Base-by-base conservation (phyloP, 2,797 vertebrate species). In the Ceyx erithaca region DNA sequence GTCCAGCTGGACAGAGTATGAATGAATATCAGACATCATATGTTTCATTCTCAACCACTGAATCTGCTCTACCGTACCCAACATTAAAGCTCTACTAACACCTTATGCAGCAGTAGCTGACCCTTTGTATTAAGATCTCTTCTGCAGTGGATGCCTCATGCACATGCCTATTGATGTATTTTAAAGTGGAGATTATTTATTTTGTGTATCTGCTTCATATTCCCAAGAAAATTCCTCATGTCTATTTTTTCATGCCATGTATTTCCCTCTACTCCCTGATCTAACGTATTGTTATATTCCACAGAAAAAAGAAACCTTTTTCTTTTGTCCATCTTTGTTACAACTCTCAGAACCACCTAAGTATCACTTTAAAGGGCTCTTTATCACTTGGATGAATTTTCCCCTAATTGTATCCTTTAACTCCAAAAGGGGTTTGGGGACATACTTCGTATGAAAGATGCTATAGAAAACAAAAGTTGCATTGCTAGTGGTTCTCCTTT, bases 91-190 rank as follows among this genome's bases (percentile, higher is more conserved):
- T 58, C n/a, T 71, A 35, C 30, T 78, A 26, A 78, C 4, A 79
- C 95, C 88, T 76, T 55, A 54, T 80, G 81, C 88, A 87, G 22
- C 37, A 75, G 72, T 8, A 66, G 62, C 85, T 82, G 92, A 88
- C 88, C 90, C 92, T 94, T 89, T 91, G 90, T 67, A 69, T 89
- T 71, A 93, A 87, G 78, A 70, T 69, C 64, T 89, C 64, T 31
- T 92, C 86, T 66, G 84, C 55, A 75, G 54, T 18, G 7, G 70
- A 6, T 62, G 40, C 35, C 43, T 93, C 71, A 75, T 87, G 78
- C 75, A 80, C 82, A 79, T 73, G 78, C 68, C 71, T 35, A 73
- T n/a, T 94, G 92, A 94, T 90, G 68, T 85, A 89, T 90, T 92
- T 92, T 61, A 87, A n/a, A 93, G 64, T 61, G 58, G 35, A 93